Evolutionary conservation across 2,888 invertebrate genomes (phyloP).

Genomic region (Leucophenga montana): DNA sequence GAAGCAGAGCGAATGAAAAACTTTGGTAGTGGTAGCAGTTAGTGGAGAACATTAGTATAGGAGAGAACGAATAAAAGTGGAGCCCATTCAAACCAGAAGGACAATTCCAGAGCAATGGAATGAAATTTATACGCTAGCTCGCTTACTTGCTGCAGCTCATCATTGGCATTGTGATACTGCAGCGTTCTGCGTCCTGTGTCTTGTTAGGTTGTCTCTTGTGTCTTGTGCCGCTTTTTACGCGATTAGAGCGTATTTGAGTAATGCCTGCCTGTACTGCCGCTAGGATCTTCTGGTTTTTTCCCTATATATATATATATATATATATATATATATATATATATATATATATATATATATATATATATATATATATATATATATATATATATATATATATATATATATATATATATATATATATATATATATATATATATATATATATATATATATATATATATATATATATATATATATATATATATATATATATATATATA

Average conservation of each 20-base stretch:
- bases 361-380: too few species aligned
- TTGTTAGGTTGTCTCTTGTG: not conserved
- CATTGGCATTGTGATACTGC: slow-evolving; percentile 13
- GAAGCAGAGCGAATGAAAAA: not conserved
- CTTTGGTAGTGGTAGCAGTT: too few species aligned
- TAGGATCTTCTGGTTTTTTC: not conserved
- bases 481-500: too few species aligned
- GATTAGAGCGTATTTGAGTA: too few species aligned
- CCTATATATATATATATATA: too few species aligned
- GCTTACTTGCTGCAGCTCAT: slow-evolving; percentile 4
- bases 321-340: too few species aligned
- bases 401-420: too few species aligned
- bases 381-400: too few species aligned
- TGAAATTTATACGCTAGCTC: not conserved
- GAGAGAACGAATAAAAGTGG: not conserved
- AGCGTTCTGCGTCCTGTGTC: not conserved
- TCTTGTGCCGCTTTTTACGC: not conserved
- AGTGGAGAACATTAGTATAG: slow-evolving; percentile 15
- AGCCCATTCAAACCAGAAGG: not conserved
- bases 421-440: too few species aligned
- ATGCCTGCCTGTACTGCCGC: not conserved
- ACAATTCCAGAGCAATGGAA: not conserved
- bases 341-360: too few species aligned
- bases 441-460: too few species aligned
- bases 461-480: too few species aligned